phyloP scores from a whole-genome alignment of 2,888 invertebrate genomes.

The Augochlorella aurata region DNA sequence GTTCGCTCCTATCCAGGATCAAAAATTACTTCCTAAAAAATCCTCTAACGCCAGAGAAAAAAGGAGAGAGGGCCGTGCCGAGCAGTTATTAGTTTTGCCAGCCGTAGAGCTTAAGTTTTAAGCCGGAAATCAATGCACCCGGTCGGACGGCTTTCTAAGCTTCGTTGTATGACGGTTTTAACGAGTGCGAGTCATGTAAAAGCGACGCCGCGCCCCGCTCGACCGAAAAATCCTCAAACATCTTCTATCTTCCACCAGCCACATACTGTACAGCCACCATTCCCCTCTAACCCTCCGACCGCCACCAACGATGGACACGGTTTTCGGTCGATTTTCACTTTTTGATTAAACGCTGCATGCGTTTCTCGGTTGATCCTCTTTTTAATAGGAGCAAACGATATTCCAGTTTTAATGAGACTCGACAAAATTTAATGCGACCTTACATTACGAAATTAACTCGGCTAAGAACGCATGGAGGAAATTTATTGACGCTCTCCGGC shows the following conservation, averaged over 20 bases:
- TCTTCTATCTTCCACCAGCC: slow-evolving; percentile 29
- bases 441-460: not conserved
- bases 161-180: slow-evolving; percentile 70
- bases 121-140: slow-evolving; percentile 71
- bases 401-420: not conserved
- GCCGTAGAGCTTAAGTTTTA: slow-evolving; percentile 69
- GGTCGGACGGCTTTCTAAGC: slow-evolving; percentile 69
- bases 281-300: not conserved
- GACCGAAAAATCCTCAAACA: slow-evolving; percentile 61
- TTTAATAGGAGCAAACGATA: not conserved
- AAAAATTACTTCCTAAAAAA: slow-evolving; percentile 68
- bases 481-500: not conserved
- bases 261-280: not conserved
- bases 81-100: slow-evolving; percentile 72
- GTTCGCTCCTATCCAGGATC: slow-evolving; percentile 54
- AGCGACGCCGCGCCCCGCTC: slow-evolving; percentile 61
- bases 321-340: slow-evolving; percentile 33
- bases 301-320: not conserved
- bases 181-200: slow-evolving; percentile 69
- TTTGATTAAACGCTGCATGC: slow-evolving; percentile 49
- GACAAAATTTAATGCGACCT: slow-evolving; percentile 1
- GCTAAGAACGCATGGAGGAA: not conserved
- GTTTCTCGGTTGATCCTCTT: not conserved
- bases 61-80: slow-evolving; percentile 61
- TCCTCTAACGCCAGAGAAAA: slow-evolving; percentile 64